Conservation (phyloP, 1,140 invertebrate species). For the Bombyx mandarina region DNA sequence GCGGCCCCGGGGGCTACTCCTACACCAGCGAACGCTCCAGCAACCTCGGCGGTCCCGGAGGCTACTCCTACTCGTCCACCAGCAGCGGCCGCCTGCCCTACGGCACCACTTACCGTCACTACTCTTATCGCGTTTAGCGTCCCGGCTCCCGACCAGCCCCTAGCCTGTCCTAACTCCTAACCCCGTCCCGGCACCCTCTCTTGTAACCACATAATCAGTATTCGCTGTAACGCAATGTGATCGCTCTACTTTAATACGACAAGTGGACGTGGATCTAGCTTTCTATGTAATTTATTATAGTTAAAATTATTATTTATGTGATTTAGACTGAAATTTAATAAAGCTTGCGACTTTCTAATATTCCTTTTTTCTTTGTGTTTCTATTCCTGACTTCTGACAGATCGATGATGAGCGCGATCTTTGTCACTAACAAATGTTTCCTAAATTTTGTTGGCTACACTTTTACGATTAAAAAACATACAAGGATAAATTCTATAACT, state of each 20-base stretch:
- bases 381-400: conserved; percentile 16
- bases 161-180: conserved; percentile 11
- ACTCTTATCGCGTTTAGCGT: conserved; percentile 85
- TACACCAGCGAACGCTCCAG: conserved; percentile 81
- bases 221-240: conserved; percentile 59
- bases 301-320: conserved; percentile 39
- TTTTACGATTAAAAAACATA: not conserved
- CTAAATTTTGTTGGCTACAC: too few species aligned
- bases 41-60: conserved; percentile 81
- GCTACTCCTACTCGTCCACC: conserved; percentile 85
- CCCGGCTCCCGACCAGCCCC: conserved; percentile 44
- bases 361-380: conserved; percentile 40
- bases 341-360: conserved; percentile 60
- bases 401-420: conserved; percentile 53
- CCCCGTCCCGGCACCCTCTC: not conserved
- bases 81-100: conserved; percentile 83
- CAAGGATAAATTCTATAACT: not conserved
- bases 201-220: conserved; percentile 53
- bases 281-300: conserved; percentile 44
- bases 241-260: conserved; percentile 56
- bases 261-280: conserved; percentile 57
- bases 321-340: conserved; percentile 67
- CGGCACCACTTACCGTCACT: conserved; percentile 86
- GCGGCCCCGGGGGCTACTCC: conserved; percentile 78
- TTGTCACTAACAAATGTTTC: conserved; percentile 36